Evolutionary conservation across 2,888 invertebrate species (phyloP).

Genomic region (Netelia inedita): DNA sequence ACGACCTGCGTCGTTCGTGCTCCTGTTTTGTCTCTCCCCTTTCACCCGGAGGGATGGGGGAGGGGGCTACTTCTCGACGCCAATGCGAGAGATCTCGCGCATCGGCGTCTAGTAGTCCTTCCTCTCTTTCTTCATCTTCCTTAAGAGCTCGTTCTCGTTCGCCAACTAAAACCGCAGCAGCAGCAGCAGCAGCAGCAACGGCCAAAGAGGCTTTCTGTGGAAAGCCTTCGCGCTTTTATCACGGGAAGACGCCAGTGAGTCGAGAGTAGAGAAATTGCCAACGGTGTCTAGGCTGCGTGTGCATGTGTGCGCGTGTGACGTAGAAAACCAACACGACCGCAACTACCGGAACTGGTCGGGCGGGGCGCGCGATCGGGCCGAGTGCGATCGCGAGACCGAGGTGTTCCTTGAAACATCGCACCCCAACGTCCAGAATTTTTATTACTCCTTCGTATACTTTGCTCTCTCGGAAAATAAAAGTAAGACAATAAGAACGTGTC

Average conservation of each 20-base stretch:
- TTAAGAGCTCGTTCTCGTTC: constrained; percentile 27
- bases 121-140: constrained; percentile 30
- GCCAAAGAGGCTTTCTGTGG: neutral
- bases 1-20: constrained; percentile 33
- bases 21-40: constrained; percentile 40
- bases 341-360: constrained; percentile 50
- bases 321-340: constrained; percentile 23
- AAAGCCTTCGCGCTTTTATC: neutral
- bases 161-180: constrained; percentile 42
- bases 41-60: constrained; percentile 9
- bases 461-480: no score
- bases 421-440: no score
- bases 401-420: constrained; percentile 2
- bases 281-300: neutral
- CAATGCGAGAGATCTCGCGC: neutral
- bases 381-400: neutral
- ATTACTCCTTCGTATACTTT: no score
- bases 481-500: no score
- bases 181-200: neutral
- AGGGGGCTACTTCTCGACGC: neutral
- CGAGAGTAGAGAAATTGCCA: neutral
- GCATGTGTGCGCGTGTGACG: constrained; percentile 2
- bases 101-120: constrained; percentile 1
- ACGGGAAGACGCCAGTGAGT: neutral
- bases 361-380: constrained; percentile 8